Evolutionary conservation across 2,113 vertebrate genomes (phyloP).

Genomic region (Ictidomys tridecemlineatus): DNA sequence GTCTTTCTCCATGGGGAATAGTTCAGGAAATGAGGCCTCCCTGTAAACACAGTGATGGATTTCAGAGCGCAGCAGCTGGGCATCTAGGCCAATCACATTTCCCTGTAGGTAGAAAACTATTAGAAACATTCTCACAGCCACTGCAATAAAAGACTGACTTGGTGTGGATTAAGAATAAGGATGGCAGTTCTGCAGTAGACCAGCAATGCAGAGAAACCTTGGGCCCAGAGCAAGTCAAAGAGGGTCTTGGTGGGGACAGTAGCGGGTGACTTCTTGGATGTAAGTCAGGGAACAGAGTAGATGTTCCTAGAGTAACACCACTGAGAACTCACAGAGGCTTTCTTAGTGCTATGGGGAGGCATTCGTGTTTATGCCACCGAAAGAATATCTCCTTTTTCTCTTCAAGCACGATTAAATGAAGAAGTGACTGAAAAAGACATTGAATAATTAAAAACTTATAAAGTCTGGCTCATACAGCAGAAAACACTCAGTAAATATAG

Average conservation of each 20-base stretch:
- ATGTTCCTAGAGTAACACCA: neutral
- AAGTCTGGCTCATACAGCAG: slow-evolving; percentile 67
- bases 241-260: neutral
- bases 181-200: neutral
- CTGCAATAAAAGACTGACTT: neutral
- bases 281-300: neutral
- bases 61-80: neutral
- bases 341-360: neutral
- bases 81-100: neutral
- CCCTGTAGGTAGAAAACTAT: neutral
- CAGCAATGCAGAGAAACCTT: neutral
- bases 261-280: neutral
- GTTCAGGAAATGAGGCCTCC: neutral
- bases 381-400: neutral
- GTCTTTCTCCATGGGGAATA: neutral
- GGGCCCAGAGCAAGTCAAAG: neutral
- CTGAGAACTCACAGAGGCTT: neutral
- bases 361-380: neutral
- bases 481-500: slow-evolving; percentile 59
- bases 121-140: neutral
- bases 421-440: slow-evolving; percentile 30
- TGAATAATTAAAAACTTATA: slow-evolving; percentile 52
- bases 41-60: neutral
- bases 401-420: slow-evolving; percentile 13
- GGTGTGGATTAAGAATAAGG: neutral